Conservation (phyloP, 2,888 invertebrate genomes). For the Smittia aterrima region DNA sequence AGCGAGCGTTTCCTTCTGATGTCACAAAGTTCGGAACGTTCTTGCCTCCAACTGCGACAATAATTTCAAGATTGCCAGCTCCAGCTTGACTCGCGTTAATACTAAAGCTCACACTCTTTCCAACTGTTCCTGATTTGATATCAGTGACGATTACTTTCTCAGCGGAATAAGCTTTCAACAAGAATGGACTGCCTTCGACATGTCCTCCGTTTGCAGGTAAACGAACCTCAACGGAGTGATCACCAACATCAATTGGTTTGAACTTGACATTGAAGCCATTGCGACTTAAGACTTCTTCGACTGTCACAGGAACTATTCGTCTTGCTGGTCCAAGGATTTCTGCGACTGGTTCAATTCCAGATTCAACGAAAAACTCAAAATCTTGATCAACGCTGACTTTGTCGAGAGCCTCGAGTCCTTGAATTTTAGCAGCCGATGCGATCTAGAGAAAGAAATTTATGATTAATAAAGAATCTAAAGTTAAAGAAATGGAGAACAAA, state of each 20-base stretch:
- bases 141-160: constrained; percentile 92
- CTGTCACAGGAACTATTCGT: constrained; percentile 67
- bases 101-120: constrained; percentile 90
- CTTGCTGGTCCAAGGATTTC: constrained; percentile 76
- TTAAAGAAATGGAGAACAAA: constrained; percentile 44
- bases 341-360: constrained; percentile 76
- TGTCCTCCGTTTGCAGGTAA: constrained; percentile 67
- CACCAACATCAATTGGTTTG: constrained; percentile 86
- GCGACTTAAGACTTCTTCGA: constrained; percentile 48
- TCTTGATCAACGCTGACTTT: constrained; percentile 84
- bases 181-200: constrained; percentile 92
- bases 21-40: constrained; percentile 98
- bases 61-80: constrained; percentile 95
- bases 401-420: constrained; percentile 80
- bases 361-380: constrained; percentile 84
- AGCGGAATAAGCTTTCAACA: constrained; percentile 94
- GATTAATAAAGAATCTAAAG: constrained; percentile 48
- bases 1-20: constrained; percentile 94
- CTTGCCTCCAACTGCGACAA: constrained; percentile 92
- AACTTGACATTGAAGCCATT: constrained; percentile 65
- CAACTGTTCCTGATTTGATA: constrained; percentile 85
- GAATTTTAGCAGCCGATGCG: constrained; percentile 78
- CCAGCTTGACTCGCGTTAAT: constrained; percentile 83
- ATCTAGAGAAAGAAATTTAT: constrained; percentile 62
- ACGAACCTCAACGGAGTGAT: constrained; percentile 81